A percentile compares a stretch with the other conserved stretches of the same genome.
phyloP scores from a whole-genome alignment of 2,113 vertebrate species.

The Hypanus sabinus region DNA sequence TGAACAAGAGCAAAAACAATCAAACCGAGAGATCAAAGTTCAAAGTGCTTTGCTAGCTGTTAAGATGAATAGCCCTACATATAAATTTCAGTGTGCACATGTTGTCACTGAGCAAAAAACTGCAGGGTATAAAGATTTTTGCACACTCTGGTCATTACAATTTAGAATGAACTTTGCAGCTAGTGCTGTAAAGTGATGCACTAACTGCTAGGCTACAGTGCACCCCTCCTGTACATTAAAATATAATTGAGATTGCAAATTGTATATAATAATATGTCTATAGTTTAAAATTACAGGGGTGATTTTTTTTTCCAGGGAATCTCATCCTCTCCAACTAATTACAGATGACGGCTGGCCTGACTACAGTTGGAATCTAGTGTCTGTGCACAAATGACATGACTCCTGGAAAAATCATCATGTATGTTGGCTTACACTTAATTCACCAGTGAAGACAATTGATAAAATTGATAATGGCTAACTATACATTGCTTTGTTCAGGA shows the following conservation, averaged over 20 bases:
- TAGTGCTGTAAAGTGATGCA: too few species aligned
- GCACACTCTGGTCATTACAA: too few species aligned
- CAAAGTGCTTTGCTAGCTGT: too few species aligned
- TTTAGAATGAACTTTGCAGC: too few species aligned
- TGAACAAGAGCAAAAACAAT: too few species aligned
- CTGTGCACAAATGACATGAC: neutral
- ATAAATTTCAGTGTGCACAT: too few species aligned
- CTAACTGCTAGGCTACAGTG: too few species aligned
- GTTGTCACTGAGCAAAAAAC: too few species aligned
- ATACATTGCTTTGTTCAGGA: neutral
- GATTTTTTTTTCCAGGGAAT: neutral
- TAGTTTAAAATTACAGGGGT: slow-evolving; percentile 5
- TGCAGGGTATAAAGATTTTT: too few species aligned
- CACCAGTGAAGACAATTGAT: neutral
- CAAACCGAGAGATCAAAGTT: too few species aligned
- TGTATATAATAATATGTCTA: neutral
- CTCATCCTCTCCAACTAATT: neutral
- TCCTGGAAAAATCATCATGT: neutral
- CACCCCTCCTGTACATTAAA: neutral
- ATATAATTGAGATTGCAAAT: neutral
- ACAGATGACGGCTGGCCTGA: neutral
- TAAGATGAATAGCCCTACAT: too few species aligned
- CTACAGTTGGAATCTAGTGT: neutral
- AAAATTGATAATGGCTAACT: neutral
- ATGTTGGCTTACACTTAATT: neutral